Evolutionary conservation across 2,797 vertebrate genomes (phyloP), one percentile per base, ranked within the genome.

Genomic region (Sternarchorhynchus goeldii): DNA sequence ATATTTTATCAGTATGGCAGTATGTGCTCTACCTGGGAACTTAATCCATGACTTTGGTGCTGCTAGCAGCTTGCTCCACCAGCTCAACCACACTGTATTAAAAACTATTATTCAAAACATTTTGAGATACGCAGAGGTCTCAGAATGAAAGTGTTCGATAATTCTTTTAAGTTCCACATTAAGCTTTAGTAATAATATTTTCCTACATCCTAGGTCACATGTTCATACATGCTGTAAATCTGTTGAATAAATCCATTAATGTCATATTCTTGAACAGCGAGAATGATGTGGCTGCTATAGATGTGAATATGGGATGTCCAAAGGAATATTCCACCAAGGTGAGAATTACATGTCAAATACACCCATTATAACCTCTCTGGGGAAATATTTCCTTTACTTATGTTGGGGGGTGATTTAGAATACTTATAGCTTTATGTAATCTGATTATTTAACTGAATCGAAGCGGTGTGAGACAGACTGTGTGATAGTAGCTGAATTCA

Each of bases 301-400:
- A 99, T 34, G 92, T 99, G 68, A 99, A 98, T 76, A 98, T 99
- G 96, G 97, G 97, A 76, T 99, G 97, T 87, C 96, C 97, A 2
- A 98, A 99, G 85, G 96, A 99, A 79, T 99, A 99, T 89, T 99
- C 97, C 56, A 99, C 97, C 1, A 99, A 99, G 96, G 97, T 95
- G 88, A 91, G 90, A 75, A 36, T 17, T 59, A 17, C 45, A 25
- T 36, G 1, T 17, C 32, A 53, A 31, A 7, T 62, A 34, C 58
- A 6, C 6, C 10, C 5, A 29, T 14, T 2, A 36, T 14, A n/a
- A 69, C 34, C 14, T 16, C 6, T 34, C n/a, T 7, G 25, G 1
- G n/a, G 5, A 50, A 41, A 16, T 55, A 0, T 12, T 12, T 29
- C 14, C 16, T 53, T 0, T 50, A 12, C 6, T 45, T 50, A 29